A percentile compares a stretch with the other conserved stretches of the same genome.
phyloP scores from a whole-genome alignment of 2,797 vertebrate species.

The Rhabdophis nuchalis region DNA sequence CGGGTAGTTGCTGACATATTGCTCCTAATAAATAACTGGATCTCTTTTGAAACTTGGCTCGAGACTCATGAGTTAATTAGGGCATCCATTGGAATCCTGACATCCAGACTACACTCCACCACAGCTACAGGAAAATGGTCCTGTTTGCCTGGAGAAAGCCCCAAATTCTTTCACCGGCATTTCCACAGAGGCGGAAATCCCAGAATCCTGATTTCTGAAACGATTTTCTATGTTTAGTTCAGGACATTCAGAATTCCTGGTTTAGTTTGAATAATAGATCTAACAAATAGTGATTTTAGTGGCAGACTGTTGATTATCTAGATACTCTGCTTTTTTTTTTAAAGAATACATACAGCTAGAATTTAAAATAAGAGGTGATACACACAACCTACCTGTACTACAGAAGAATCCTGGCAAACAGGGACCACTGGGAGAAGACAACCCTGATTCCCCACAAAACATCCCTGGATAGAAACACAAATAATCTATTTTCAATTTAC shows the following conservation, averaged over 20 bases:
- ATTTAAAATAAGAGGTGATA: background rate
- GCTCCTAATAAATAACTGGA: no score
- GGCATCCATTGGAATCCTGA: no score
- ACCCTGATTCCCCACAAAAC: conserved; percentile 83
- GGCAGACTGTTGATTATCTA: no score
- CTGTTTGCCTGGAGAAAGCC: background rate
- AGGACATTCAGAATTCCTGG: background rate
- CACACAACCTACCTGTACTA: conserved; percentile 69
- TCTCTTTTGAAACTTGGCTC: no score
- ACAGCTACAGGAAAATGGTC: no score
- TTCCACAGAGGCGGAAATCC: background rate
- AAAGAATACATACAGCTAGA: background rate
- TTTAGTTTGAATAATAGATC: background rate
- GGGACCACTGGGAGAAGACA: conserved; percentile 77
- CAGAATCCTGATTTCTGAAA: background rate
- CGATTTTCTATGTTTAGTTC: background rate
- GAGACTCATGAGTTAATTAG: no score
- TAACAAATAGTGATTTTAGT: background rate
- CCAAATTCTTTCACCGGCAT: background rate
- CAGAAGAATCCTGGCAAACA: conserved; percentile 84
- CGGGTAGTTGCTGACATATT: no score
- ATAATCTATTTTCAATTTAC: background rate
- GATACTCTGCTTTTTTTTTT: no score
- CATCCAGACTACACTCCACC: no score
- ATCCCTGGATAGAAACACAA: conserved; percentile 65